phyloP scores from a whole-genome alignment of 2,797 vertebrate species.

The Pipistrellus nathusii region DNA sequence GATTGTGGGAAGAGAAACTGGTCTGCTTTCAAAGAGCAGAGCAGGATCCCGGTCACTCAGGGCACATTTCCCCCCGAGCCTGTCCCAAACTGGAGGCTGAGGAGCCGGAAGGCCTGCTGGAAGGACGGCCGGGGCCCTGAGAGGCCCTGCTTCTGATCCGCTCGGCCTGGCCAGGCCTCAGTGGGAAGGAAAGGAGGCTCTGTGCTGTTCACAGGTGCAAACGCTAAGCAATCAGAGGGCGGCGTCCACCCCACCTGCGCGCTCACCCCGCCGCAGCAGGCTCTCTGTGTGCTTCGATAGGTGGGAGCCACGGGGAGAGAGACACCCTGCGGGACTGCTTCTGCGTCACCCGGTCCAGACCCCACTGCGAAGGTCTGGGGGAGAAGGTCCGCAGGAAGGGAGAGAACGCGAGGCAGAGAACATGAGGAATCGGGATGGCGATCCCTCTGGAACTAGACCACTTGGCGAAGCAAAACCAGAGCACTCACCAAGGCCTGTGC shows the following conservation, averaged over 20 bases:
- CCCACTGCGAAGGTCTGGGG: neutral
- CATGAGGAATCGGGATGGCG: too few relatives aligned
- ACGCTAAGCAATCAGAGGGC: neutral
- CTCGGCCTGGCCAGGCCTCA: neutral
- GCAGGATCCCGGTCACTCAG: neutral
- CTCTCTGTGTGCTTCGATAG: neutral
- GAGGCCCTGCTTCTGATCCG: neutral
- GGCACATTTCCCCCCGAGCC: neutral
- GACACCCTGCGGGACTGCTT: neutral
- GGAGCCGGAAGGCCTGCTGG: neutral
- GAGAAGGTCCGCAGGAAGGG: neutral
- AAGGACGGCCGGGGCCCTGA: neutral
- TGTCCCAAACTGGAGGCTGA: neutral
- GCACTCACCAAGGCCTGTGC: neutral
- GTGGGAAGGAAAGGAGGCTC: neutral
- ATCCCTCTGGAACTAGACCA: neutral
- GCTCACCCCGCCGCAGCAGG: neutral
- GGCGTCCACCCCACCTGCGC: rapidly evolving
- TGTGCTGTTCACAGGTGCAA: neutral
- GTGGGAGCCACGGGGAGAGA: neutral
- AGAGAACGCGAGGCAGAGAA: neutral
- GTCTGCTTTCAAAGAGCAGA: neutral
- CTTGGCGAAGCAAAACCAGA: neutral
- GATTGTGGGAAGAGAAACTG: neutral
- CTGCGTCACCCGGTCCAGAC: neutral